Evolutionary conservation across 53 echinoderm and acorn worm species (phyloP).

Genomic region (Henricia sp.): DNA sequence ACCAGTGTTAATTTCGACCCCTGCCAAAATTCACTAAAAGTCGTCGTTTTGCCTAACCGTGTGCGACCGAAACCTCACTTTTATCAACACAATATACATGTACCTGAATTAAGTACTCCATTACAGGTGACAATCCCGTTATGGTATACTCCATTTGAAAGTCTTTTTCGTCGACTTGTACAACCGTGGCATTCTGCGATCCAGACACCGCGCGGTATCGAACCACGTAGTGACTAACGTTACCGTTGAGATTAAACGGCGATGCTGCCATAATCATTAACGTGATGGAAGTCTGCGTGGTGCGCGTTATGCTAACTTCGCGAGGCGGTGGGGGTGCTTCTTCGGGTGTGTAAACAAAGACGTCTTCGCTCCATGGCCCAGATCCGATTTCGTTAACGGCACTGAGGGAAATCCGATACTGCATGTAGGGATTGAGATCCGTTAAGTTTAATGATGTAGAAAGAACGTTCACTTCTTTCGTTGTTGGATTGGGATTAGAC

Average conservation of each 20-base stretch:
- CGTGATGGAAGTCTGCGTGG: conserved; percentile 30
- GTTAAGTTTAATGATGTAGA: conserved; percentile 3
- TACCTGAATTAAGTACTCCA: conserved; percentile 24
- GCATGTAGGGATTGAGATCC: conserved; percentile 37
- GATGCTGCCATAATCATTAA: conserved; percentile 10
- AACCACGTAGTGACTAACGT: conserved; percentile 29
- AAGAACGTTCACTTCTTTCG: neutral
- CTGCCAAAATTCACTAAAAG: no score
- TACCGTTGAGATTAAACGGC: conserved; percentile 51
- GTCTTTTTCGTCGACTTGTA: neutral
- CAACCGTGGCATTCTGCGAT: neutral
- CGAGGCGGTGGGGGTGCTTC: conserved; percentile 34
- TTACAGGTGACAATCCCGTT: neutral
- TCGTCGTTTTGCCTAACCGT: no score
- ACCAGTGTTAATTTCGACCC: no score
- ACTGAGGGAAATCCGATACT: conserved; percentile 34
- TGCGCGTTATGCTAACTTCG: neutral
- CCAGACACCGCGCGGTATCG: neutral
- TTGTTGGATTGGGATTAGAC: neutral
- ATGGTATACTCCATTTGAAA: conserved; percentile 16
- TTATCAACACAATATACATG: neutral
- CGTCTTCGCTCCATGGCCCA: conserved; percentile 21
- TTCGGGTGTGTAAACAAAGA: conserved; percentile 19
- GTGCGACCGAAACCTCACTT: no score
- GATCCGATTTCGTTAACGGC: conserved; percentile 24